Base-by-base conservation (phyloP, 2,113 vertebrate genomes). In the Coturnix japonica region DNA sequence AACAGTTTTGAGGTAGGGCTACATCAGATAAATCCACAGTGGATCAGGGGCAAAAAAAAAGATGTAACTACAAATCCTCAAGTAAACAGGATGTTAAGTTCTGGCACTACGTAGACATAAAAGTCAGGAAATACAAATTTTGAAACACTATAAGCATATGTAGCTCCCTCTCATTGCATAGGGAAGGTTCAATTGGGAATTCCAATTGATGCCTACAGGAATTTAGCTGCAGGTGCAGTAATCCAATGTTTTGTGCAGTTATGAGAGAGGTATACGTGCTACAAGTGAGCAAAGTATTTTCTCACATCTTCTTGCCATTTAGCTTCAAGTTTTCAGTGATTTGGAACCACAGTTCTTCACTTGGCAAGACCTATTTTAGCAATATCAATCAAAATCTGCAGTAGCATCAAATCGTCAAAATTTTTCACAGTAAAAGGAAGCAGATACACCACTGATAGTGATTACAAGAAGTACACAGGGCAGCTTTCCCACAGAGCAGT, bases 381-480 rank as follows among this genome's bases (percentile, higher is more conserved):
- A 39, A 33, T 69, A 18, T 64, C 28, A 10, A 28, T 46, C 5
- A 76, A 69, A 64, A 93, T 37, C n/a, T 47, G 41, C n/a, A 76
- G 41, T 13, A 69, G 47, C 31, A 83, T 43, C n/a, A 64, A 81
- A 69, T 30, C 23, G 3, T 44, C 59, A 14, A 8, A 53, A 85
- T 15, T 72, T 31, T 7, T 11, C 4, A 60, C 2, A 46, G 35
- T 19, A 31, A 80, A 53, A 7, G 11, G 25, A 81, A 20, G 56
- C 25, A 80, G 56, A 77, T 28, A 53, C 0, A 1, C 37, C 31
- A 23, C 0, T 49, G 51, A 59, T 7, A 31, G 39, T 2, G 5
- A 70, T n/a, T 44, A 79, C 13, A 65, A n/a, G 19, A 43, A 92
- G 37, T 18, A 70, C 26, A 35, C 3, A n/a, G 8, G 4, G 57